phyloP scores from a whole-genome alignment of 2,797 vertebrate genomes.

The Poecilia gillii region DNA sequence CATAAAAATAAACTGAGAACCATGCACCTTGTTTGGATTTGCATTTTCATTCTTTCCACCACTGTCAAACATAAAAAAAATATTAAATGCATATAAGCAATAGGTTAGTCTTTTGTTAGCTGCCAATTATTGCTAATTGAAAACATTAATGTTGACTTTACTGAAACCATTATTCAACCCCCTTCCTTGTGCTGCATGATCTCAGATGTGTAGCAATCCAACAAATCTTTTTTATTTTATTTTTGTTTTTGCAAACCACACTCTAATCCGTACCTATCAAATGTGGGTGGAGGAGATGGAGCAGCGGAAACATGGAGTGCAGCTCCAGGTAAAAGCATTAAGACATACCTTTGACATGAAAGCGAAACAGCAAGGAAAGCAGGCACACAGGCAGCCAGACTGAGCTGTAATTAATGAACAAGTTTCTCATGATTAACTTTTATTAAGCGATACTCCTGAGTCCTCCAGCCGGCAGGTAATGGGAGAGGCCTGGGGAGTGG shows the following conservation, averaged over 20 bases:
- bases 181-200: neutral
- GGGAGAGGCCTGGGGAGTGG: slow-evolving; percentile 70
- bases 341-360: slow-evolving; percentile 39
- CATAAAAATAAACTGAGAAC: neutral
- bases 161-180: neutral
- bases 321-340: slow-evolving; percentile 14
- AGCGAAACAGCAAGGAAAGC: slow-evolving; percentile 34
- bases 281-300: neutral
- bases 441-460: slow-evolving; percentile 84
- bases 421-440: slow-evolving; percentile 86
- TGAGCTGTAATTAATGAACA: slow-evolving; percentile 85
- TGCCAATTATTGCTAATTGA: neutral
- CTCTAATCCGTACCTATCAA: neutral
- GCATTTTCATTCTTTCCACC: neutral
- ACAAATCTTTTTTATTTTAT: neutral
- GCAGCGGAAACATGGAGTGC: slow-evolving; percentile 10
- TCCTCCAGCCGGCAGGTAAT: slow-evolving; percentile 80
- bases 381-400: slow-evolving; percentile 64
- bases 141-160: neutral
- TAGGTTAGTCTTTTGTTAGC: neutral
- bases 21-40: neutral
- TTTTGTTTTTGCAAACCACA: slow-evolving; percentile 2
- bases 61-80: neutral
- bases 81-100: neutral
- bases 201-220: neutral